Conservation (phyloP, 1,140 invertebrate genomes). For the Anoplophora glabripennis region DNA sequence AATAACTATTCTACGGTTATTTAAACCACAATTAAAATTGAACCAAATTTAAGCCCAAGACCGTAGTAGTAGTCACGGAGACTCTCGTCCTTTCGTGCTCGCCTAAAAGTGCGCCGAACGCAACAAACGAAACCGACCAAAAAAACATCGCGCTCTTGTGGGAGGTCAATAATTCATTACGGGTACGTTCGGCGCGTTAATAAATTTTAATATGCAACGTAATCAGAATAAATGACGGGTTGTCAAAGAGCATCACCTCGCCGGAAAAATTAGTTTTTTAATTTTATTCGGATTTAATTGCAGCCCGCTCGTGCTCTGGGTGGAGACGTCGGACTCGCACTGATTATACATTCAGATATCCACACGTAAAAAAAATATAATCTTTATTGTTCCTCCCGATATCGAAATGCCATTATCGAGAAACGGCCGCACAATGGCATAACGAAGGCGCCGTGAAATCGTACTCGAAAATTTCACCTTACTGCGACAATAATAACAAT, state of each 20-base stretch:
- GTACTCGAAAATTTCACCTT: neutral
- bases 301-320: slow-evolving; percentile 21
- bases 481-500: neutral
- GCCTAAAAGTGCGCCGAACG: too few species aligned
- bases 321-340: slow-evolving; percentile 25
- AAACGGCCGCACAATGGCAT: slow-evolving; percentile 11
- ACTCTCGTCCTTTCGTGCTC: too few species aligned
- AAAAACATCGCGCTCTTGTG: slow-evolving; percentile 11
- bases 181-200: slow-evolving; percentile 30
- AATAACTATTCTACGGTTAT: too few species aligned
- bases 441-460: slow-evolving; percentile 16
- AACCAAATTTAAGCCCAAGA: too few species aligned
- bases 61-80: too few species aligned
- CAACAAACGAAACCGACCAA: too few species aligned
- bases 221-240: slow-evolving; percentile 42
- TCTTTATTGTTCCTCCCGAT: slow-evolving; percentile 25
- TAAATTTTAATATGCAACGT: slow-evolving; percentile 41
- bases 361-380: slow-evolving; percentile 24
- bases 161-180: slow-evolving; percentile 30
- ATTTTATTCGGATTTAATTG: slow-evolving; percentile 40
- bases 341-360: slow-evolving; percentile 37
- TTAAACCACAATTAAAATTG: too few species aligned
- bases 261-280: slow-evolving; percentile 28
- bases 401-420: slow-evolving; percentile 9
- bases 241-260: slow-evolving; percentile 34